These are phyloP conservation scores for Drosophila yooni DNA, from an alignment of 2,888 invertebrate species.

Conservation along the genomic window DNA sequence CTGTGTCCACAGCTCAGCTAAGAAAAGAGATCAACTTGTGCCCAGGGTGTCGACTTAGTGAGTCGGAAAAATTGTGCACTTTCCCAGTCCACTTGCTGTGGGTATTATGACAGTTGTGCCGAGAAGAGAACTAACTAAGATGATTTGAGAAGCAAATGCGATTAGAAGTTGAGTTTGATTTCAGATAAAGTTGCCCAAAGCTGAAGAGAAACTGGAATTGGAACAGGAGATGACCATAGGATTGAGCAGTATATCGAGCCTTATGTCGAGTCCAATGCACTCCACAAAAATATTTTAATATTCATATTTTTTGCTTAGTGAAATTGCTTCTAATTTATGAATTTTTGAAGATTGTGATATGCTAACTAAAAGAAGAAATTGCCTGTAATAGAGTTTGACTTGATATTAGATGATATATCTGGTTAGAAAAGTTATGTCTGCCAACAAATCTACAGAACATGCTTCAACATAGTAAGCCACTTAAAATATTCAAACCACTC, in stretches of 20 bases:
- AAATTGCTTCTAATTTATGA: rapidly evolving
- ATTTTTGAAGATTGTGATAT: neutral
- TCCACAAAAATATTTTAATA: neutral
- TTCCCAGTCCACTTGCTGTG: slow-evolving; percentile 2
- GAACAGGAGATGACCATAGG: neutral
- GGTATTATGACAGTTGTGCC: slow-evolving; percentile 65
- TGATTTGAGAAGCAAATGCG: slow-evolving; percentile 40
- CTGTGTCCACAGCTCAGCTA: slow-evolving; percentile 26
- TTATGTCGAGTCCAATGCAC: neutral
- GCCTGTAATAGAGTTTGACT: neutral
- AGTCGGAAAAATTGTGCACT: slow-evolving; percentile 56
- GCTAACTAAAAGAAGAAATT: neutral
- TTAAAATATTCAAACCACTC: neutral
- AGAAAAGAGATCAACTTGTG: slow-evolving; percentile 20
- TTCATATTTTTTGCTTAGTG: too few species aligned
- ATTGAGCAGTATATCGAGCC: neutral
- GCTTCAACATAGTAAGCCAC: neutral
- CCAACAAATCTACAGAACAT: too few species aligned
- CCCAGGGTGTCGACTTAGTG: slow-evolving; percentile 53
- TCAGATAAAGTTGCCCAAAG: neutral
- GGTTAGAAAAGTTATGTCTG: too few species aligned
- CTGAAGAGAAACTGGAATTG: neutral
- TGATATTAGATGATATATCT: neutral
- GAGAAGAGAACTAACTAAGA: slow-evolving; percentile 36
- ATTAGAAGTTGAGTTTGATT: slow-evolving; percentile 22